Evolutionary conservation across 2,113 vertebrate genomes (phyloP).

Genomic region (Rhizomys pruinosus): DNA sequence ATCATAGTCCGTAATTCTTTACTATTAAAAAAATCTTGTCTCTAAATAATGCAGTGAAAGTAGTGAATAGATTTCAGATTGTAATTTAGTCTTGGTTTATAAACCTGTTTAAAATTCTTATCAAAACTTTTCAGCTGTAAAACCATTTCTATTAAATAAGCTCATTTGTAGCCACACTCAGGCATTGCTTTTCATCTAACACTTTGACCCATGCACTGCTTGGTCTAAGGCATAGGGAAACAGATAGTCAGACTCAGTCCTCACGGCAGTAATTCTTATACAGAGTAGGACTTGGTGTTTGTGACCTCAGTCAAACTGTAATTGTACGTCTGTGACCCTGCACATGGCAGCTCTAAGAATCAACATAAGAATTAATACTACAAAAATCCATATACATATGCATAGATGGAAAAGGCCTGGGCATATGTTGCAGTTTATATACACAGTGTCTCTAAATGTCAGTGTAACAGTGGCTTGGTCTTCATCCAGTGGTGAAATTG

Average conservation of each 20-base stretch:
- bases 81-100: slow-evolving; percentile 23
- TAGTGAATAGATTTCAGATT: neutral
- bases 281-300: neutral
- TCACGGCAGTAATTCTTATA: neutral
- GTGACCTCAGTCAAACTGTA: neutral
- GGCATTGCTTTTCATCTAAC: slow-evolving; percentile 40
- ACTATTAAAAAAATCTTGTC: neutral
- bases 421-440: neutral
- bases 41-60: neutral
- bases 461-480: neutral
- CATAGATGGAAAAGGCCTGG: neutral
- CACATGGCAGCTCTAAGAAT: neutral
- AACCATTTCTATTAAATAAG: slow-evolving; percentile 43
- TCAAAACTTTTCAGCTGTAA: slow-evolving; percentile 31
- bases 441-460: too few species aligned
- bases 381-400: neutral
- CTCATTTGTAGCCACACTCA: slow-evolving; percentile 37
- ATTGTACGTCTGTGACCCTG: neutral
- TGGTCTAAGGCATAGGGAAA: neutral
- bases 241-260: neutral
- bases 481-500: fast-evolving
- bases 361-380: neutral
- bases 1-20: too few species aligned
- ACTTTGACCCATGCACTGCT: neutral
- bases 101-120: slow-evolving; percentile 53